A percentile compares a stretch with the other conserved stretches of the same genome.
phyloP scores from a whole-genome alignment of 2,113 vertebrate species.

The Takifugu flavidus region DNA sequence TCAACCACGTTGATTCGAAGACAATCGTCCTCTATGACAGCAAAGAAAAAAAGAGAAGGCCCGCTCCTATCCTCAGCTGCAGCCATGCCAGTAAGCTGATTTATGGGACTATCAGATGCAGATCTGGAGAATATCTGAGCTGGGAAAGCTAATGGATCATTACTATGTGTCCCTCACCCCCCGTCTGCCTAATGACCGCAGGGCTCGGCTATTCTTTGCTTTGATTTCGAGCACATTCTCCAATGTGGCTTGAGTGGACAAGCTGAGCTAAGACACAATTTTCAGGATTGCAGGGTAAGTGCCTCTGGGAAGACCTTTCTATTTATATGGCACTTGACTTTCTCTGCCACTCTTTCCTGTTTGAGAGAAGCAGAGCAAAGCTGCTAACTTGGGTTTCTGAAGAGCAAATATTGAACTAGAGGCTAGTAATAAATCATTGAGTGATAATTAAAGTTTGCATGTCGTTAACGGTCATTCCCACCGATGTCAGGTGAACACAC shows the following conservation, averaged over 20 bases:
- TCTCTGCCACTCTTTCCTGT: slow-evolving; percentile 19
- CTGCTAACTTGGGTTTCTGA: slow-evolving; percentile 30
- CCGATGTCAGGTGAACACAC: slow-evolving; percentile 1
- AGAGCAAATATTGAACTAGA: slow-evolving; percentile 17
- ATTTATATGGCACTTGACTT: slow-evolving; percentile 64
- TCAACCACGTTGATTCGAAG: slow-evolving; percentile 54
- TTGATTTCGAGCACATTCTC: slow-evolving; percentile 60
- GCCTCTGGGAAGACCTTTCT: slow-evolving; percentile 60
- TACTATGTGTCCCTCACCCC: slow-evolving; percentile 55
- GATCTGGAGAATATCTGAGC: slow-evolving; percentile 51
- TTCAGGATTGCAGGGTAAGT: slow-evolving; percentile 62
- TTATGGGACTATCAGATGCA: slow-evolving; percentile 44
- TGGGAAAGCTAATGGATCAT: slow-evolving; percentile 55
- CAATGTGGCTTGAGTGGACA: slow-evolving; percentile 57
- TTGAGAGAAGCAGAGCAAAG: slow-evolving; percentile 4
- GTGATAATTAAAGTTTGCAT: not conserved
- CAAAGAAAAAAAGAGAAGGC: slow-evolving; percentile 3
- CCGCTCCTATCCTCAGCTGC: slow-evolving; percentile 40
- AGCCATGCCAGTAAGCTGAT: slow-evolving; percentile 42
- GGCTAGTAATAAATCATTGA: slow-evolving; percentile 1
- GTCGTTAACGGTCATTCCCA: not conserved
- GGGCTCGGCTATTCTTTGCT: slow-evolving; percentile 48
- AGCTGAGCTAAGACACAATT: slow-evolving; percentile 59
- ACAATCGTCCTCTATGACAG: slow-evolving; percentile 30
- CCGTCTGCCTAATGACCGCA: slow-evolving; percentile 49